Percentiles rank a stretch among this genome's conserved stretches.
Conservation (phyloP, 2,888 invertebrate genomes). For the Cynaeus angustus region DNA sequence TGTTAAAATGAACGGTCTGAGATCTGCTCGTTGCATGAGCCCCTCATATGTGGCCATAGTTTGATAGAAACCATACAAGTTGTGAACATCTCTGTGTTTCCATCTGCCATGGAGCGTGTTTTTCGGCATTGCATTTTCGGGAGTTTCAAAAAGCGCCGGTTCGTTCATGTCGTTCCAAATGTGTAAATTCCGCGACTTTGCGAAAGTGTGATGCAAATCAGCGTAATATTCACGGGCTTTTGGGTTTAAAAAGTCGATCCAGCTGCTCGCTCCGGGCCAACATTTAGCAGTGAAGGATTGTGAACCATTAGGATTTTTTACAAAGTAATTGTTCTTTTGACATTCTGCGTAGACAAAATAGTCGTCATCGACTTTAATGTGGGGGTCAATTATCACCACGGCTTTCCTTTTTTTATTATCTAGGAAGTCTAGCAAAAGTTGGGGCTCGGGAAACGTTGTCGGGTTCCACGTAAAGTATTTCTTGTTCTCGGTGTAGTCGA, state of each 20-base stretch:
- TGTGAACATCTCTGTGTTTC: constrained; percentile 94
- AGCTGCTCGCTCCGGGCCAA: constrained; percentile 97
- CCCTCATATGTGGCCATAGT: constrained; percentile 78
- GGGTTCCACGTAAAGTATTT: constrained; percentile 90
- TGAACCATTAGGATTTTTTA: constrained; percentile 89
- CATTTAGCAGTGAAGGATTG: constrained; percentile 94
- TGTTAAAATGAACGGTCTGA: constrained; percentile 92
- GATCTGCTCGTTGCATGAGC: constrained; percentile 74
- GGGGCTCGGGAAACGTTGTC: constrained; percentile 83
- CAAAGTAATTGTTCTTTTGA: constrained; percentile 83
- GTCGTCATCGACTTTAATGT: constrained; percentile 91
- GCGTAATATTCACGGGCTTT: constrained; percentile 87
- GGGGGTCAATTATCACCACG: constrained; percentile 96
- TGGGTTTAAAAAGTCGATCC: constrained; percentile 94
- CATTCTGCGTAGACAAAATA: constrained; percentile 93
- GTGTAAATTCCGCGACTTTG: constrained; percentile 82
- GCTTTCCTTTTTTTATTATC: constrained; percentile 93
- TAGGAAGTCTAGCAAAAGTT: constrained; percentile 78
- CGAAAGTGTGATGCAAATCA: constrained; percentile 77
- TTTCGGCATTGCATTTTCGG: constrained; percentile 92
- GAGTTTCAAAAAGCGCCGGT: constrained; percentile 93
- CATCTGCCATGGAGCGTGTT: constrained; percentile 88
- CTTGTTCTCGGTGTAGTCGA: constrained; percentile 96
- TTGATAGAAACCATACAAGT: constrained; percentile 83
- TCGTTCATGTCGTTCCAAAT: constrained; percentile 99